Evolutionary conservation across 2,888 invertebrate genomes (phyloP).

Genomic region (Mimumesa dahlbomi): DNA sequence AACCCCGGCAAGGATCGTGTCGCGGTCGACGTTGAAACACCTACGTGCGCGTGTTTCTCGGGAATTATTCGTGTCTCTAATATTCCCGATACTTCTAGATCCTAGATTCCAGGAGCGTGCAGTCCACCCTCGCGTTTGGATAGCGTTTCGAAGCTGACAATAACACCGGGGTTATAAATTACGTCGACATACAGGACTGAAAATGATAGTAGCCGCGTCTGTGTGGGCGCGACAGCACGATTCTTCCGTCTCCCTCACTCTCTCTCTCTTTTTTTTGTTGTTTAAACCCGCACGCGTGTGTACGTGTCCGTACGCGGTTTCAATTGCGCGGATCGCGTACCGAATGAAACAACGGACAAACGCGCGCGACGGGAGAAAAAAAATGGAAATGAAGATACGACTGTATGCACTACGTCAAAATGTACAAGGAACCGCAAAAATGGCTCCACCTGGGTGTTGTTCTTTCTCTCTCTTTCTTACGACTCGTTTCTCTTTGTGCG

Average conservation of each 20-base stretch:
- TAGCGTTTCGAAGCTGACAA: too few species aligned
- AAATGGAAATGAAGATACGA: slow-evolving; percentile 44
- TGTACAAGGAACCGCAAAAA: too few species aligned
- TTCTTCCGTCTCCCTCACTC: slow-evolving; percentile 15
- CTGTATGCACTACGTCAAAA: slow-evolving; percentile 31
- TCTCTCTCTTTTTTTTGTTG: too few species aligned
- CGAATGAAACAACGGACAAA: slow-evolving; percentile 34
- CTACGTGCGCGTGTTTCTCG: not conserved
- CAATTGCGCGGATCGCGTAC: slow-evolving; percentile 53
- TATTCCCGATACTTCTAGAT: too few species aligned
- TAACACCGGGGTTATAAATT: slow-evolving; percentile 35
- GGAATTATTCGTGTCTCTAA: not conserved
- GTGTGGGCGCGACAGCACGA: too few species aligned
- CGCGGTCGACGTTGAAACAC: not conserved
- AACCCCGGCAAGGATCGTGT: not conserved
- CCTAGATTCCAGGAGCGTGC: too few species aligned
- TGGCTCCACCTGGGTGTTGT: too few species aligned
- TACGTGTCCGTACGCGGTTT: slow-evolving; percentile 21
- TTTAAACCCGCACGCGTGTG: not conserved
- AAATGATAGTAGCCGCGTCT: slow-evolving; percentile 37
- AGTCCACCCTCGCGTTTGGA: too few species aligned
- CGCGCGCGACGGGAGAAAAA: not conserved
- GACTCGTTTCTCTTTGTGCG: too few species aligned
- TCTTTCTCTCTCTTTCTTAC: too few species aligned
- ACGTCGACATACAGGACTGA: slow-evolving; percentile 18